A percentile compares a stretch with the other conserved stretches of the same genome.
phyloP scores from a whole-genome alignment of 2,888 invertebrate genomes.

The Stenotaenia linearis region DNA sequence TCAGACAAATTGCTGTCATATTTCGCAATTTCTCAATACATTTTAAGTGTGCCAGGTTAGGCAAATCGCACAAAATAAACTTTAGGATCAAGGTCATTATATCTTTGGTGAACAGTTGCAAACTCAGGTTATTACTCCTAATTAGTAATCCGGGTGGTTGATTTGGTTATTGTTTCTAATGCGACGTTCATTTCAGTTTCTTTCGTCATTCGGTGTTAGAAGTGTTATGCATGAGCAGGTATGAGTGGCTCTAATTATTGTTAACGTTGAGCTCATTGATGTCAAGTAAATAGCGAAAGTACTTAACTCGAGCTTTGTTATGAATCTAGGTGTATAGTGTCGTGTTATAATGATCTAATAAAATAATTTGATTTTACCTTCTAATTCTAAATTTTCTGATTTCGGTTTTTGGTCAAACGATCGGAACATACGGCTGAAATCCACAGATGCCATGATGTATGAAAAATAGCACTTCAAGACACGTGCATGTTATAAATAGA shows the following conservation, averaged over 20 bases:
- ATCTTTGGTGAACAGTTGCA: background rate
- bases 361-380: background rate
- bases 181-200: no score
- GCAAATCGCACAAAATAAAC: background rate
- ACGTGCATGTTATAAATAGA: background rate
- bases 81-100: background rate
- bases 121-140: background rate
- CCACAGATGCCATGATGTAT: background rate
- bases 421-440: background rate
- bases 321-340: background rate
- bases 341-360: no score
- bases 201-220: no score
- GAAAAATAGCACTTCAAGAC: background rate
- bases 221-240: no score
- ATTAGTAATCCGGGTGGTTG: background rate
- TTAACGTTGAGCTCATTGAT: no score
- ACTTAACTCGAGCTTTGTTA: no score
- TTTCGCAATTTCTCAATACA: no score
- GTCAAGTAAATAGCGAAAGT: no score
- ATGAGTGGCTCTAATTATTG: no score
- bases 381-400: background rate
- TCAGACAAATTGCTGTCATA: no score
- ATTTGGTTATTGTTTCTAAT: no score
- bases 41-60: background rate
- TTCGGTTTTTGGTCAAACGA: slow-evolving; percentile 4